Percentiles rank a stretch among this genome's conserved stretches.
Conservation (phyloP, 2,797 vertebrate species). For the Staurois parvus region DNA sequence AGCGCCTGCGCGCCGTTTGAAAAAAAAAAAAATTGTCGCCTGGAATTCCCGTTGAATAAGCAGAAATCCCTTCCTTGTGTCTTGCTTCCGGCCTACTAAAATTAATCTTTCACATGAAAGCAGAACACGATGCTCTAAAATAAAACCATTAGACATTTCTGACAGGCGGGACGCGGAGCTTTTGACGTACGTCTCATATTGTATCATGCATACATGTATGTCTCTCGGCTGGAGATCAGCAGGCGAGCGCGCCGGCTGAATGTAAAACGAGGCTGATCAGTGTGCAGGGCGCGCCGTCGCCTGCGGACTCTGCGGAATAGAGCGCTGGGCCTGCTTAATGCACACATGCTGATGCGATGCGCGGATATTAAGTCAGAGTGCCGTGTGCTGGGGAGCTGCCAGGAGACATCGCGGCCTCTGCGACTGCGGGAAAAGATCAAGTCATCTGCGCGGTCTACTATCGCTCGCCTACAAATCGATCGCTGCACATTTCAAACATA, state of each 20-base stretch:
- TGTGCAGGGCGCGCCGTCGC: neutral
- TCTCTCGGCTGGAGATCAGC: neutral
- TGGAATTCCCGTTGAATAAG: no score
- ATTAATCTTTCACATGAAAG: slow-evolving; percentile 45
- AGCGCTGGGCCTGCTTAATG: neutral
- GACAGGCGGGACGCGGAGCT: neutral
- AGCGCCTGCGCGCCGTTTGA: no score
- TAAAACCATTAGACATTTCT: slow-evolving; percentile 24
- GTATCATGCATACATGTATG: slow-evolving; percentile 22
- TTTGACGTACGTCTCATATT: slow-evolving; percentile 24
- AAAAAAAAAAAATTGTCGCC: no score
- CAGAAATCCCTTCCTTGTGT: neutral
- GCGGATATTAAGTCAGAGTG: slow-evolving; percentile 1
- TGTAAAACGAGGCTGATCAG: neutral
- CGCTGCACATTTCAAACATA: neutral
- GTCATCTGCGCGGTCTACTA: neutral
- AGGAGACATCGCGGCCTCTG: neutral
- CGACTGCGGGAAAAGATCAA: neutral
- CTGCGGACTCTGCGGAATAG: neutral
- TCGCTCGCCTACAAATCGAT: neutral
- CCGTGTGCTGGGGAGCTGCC: neutral
- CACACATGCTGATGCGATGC: slow-evolving; percentile 3
- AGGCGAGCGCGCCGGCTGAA: neutral
- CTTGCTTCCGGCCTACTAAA: slow-evolving; percentile 19
- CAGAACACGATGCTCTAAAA: slow-evolving; percentile 10